phyloP scores from a whole-genome alignment of 1,140 invertebrate species.

The Solenopsis fugax region DNA sequence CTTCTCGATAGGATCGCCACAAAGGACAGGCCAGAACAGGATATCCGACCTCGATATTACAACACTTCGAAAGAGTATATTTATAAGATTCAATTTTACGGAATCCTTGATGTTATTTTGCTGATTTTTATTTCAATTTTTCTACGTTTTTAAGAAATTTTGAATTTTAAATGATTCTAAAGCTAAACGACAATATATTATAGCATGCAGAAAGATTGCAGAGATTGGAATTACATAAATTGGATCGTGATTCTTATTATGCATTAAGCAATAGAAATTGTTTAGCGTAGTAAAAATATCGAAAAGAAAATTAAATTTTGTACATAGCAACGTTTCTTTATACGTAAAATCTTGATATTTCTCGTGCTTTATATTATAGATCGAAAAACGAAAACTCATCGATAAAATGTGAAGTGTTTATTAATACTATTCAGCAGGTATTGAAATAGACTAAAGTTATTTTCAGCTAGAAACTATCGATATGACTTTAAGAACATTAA shows the following conservation, averaged over 20 bases:
- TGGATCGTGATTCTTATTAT: background rate
- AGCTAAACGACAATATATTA: background rate
- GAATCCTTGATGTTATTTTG: background rate
- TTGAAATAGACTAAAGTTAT: conserved; percentile 36
- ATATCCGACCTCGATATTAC: conserved; percentile 67
- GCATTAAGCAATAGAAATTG: background rate
- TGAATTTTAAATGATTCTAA: conserved; percentile 26
- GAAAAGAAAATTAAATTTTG: background rate
- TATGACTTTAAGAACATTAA: conserved; percentile 69
- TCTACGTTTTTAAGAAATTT: background rate
- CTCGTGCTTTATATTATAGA: background rate
- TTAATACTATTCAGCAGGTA: conserved; percentile 10
- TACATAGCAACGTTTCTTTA: background rate
- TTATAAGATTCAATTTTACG: conserved; percentile 35
- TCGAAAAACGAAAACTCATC: background rate
- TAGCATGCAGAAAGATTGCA: background rate
- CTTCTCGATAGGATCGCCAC: conserved; percentile 42
- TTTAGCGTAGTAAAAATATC: background rate
- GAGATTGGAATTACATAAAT: conserved; percentile 3
- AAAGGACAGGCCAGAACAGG: conserved; percentile 53
- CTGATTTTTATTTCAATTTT: conserved; percentile 5
- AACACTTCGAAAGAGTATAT: conserved; percentile 63
- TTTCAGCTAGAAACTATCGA: conserved; percentile 50
- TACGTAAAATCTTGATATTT: background rate
- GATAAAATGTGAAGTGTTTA: conserved; percentile 4